Evolutionary conservation across 2,888 invertebrate species (phyloP).

Genomic region (Gastracanthus pulcherrimus): DNA sequence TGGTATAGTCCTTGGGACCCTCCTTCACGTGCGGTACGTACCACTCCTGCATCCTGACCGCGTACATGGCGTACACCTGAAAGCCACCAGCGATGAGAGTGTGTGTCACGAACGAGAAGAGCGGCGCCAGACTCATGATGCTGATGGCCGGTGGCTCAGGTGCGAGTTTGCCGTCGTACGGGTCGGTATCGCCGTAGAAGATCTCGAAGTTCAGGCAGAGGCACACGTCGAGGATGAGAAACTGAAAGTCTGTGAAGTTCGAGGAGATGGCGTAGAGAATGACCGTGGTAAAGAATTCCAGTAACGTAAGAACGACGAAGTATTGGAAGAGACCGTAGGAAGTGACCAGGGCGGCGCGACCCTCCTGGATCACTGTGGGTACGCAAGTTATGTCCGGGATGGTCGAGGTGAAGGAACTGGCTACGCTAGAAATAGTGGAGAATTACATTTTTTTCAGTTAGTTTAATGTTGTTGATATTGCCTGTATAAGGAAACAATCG

Average conservation of each 20-base stretch:
- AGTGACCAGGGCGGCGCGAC: conserved; percentile 91
- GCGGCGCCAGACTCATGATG: conserved; percentile 78
- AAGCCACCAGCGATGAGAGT: conserved; percentile 78
- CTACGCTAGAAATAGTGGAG: conserved; percentile 82
- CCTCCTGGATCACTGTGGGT: conserved; percentile 88
- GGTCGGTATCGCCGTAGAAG: conserved; percentile 82
- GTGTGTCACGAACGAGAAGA: conserved; percentile 79
- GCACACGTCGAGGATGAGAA: conserved; percentile 83
- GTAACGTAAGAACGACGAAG: conserved; percentile 93
- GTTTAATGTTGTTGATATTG: too few relatives aligned
- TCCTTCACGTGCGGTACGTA: conserved; percentile 78
- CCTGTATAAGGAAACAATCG: too few relatives aligned
- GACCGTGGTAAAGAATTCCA: conserved; percentile 91
- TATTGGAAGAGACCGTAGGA: conserved; percentile 94
- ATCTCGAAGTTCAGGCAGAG: conserved; percentile 82
- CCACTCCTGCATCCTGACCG: conserved; percentile 80
- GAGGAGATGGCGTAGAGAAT: conserved; percentile 85
- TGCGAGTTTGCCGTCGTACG: conserved; percentile 77
- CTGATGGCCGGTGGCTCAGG: conserved; percentile 80
- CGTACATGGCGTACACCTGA: conserved; percentile 78
- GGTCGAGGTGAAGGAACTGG: conserved; percentile 93
- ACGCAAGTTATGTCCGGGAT: conserved; percentile 91
- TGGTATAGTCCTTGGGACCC: conserved; percentile 72
- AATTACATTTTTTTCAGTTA: not conserved
- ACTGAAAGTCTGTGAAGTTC: conserved; percentile 82